Conservation (phyloP, 2,888 invertebrate species). For the Taphrorychus bicolor region DNA sequence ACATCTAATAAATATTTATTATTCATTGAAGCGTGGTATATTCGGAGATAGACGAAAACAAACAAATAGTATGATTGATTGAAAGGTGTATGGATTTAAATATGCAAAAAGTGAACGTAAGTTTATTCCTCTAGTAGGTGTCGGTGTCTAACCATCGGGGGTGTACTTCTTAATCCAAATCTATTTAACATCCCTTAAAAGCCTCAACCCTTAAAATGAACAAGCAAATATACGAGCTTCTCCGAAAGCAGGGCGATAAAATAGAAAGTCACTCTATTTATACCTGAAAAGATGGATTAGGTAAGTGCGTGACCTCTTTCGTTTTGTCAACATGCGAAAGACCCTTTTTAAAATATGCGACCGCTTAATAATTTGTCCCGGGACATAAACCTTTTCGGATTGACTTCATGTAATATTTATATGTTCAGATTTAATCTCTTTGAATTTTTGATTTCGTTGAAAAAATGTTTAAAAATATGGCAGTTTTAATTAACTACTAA, state of each 20-base stretch:
- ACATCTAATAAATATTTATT: neutral
- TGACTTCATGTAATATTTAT: neutral
- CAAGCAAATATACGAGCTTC: constrained; percentile 1
- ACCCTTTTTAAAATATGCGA: neutral
- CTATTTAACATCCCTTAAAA: neutral
- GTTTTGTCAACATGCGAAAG: constrained; percentile 29
- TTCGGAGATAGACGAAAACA: neutral
- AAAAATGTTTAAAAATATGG: no score
- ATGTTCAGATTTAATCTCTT: neutral
- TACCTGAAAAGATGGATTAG: constrained; percentile 29
- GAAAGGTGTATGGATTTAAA: no score
- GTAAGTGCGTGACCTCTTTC: constrained; percentile 29
- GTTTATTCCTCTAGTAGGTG: no score
- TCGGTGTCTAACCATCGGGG: no score
- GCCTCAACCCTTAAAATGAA: neutral
- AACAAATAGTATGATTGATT: neutral
- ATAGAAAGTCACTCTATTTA: constrained; percentile 29
- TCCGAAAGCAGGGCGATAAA: neutral
- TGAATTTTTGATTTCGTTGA: neutral
- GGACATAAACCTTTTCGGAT: neutral
- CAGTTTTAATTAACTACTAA: no score
- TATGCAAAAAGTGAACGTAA: neutral
- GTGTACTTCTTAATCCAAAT: no score
- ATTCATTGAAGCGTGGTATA: neutral
- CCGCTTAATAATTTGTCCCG: constrained; percentile 25